phyloP scores from a whole-genome alignment of 1,140 invertebrate genomes.

The Ostrea edulis region DNA sequence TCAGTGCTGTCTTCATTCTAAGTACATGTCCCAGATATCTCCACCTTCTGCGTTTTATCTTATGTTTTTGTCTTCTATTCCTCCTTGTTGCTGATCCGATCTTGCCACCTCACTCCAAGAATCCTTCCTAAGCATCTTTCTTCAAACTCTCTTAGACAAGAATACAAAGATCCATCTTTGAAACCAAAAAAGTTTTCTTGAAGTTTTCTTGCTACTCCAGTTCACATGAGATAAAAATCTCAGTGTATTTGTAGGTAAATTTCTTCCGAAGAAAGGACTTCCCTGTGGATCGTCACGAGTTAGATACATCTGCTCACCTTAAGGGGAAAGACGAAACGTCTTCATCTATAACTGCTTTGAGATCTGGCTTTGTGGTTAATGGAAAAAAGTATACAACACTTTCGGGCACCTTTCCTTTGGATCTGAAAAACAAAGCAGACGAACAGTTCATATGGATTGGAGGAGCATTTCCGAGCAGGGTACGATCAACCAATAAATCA shows the following conservation, averaged over 20 bases:
- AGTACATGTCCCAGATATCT: too few relatives aligned
- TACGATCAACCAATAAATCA: neutral
- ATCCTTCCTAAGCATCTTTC: too few relatives aligned
- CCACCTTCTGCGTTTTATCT: too few relatives aligned
- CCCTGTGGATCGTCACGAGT: neutral
- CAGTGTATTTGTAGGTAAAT: neutral
- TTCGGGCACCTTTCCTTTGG: neutral
- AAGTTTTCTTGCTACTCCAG: too few relatives aligned
- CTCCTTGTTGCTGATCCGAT: too few relatives aligned
- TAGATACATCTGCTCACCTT: neutral
- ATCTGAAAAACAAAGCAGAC: neutral
- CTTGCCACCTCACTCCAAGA: too few relatives aligned
- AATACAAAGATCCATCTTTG: too few relatives aligned
- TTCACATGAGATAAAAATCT: neutral
- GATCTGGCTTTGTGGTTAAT: neutral
- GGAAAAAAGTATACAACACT: neutral
- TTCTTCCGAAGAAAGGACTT: conserved; percentile 15
- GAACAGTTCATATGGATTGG: conserved; percentile 9
- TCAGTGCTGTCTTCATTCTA: too few relatives aligned
- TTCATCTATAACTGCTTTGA: neutral
- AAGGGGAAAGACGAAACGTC: neutral
- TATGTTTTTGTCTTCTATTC: too few relatives aligned
- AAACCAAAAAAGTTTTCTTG: too few relatives aligned
- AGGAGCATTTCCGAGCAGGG: neutral
- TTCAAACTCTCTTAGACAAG: too few relatives aligned